These are phyloP conservation scores for Anadara kagoshimensis DNA, from an alignment of 1,140 invertebrate genomes.

Conservation along the genomic window DNA sequence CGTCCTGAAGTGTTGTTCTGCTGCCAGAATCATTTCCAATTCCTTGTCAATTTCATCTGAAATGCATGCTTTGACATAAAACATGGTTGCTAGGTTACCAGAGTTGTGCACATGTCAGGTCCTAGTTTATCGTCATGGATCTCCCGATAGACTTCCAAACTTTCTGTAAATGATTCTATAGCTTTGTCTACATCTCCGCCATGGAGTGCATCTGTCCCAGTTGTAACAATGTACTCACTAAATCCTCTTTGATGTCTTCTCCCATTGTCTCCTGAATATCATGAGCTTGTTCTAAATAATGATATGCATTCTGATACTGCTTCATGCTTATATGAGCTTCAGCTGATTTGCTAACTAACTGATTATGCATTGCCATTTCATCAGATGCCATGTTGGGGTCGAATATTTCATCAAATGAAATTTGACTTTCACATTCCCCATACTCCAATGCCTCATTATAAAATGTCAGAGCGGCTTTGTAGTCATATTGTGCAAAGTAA, in stretches of 20 bases:
- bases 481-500: conserved; percentile 69
- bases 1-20: conserved; percentile 66
- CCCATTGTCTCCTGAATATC: conserved; percentile 69
- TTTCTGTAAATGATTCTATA: conserved; percentile 68
- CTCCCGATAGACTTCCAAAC: conserved; percentile 66
- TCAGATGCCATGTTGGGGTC: conserved; percentile 63
- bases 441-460: conserved; percentile 69
- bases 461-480: conserved; percentile 65
- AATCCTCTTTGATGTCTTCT: conserved; percentile 69
- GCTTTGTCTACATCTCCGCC: conserved; percentile 69
- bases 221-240: conserved; percentile 64
- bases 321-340: conserved; percentile 70
- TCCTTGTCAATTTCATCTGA: conserved; percentile 64
- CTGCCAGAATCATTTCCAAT: conserved; percentile 61
- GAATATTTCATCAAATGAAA: conserved; percentile 57
- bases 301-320: conserved; percentile 68
- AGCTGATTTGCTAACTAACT: conserved; percentile 67
- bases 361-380: conserved; percentile 69
- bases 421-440: conserved; percentile 60
- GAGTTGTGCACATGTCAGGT: conserved; percentile 64
- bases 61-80: conserved; percentile 70
- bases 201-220: conserved; percentile 69
- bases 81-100: conserved; percentile 69
- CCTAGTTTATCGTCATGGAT: conserved; percentile 65
- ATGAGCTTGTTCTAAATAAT: conserved; percentile 67